A percentile compares a stretch with the other conserved stretches of the same genome.
Evolutionary conservation across 2,888 invertebrate species (phyloP).

Genomic region (Scrobipalpa costella): DNA sequence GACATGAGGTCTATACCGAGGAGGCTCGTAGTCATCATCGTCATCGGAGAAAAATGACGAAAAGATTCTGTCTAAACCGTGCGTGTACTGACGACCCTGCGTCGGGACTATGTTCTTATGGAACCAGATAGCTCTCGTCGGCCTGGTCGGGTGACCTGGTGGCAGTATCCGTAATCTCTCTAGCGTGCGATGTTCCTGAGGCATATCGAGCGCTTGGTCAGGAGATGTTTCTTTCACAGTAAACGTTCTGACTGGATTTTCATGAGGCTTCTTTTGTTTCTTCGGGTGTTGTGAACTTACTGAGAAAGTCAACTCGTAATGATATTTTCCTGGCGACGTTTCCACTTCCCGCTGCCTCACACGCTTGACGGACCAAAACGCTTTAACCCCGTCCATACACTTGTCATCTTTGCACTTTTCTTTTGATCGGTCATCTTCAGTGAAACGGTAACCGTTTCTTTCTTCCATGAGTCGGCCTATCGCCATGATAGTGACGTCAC

Average conservation of each 20-base stretch:
- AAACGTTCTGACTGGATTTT: constrained; percentile 82
- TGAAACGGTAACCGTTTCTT: constrained; percentile 77
- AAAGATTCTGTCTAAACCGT: constrained; percentile 66
- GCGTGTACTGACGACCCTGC: constrained; percentile 47
- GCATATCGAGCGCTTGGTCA: constrained; percentile 48
- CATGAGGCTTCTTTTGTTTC: constrained; percentile 69
- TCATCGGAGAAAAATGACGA: constrained; percentile 68
- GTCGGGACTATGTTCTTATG: constrained; percentile 64
- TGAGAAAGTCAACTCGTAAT: constrained; percentile 85
- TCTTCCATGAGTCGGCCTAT: constrained; percentile 82
- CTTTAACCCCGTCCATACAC: constrained; percentile 79
- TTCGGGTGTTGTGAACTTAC: constrained; percentile 79
- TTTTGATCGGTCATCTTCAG: constrained; percentile 67
- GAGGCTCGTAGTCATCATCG: constrained; percentile 45
- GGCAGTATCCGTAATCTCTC: constrained; percentile 38
- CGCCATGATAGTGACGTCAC: constrained; percentile 84
- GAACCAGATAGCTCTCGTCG: constrained; percentile 65
- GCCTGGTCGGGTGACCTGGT: constrained; percentile 38
- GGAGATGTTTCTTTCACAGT: constrained; percentile 80
- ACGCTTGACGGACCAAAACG: constrained; percentile 86
- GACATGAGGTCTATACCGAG: constrained; percentile 43
- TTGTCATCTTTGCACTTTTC: constrained; percentile 66
- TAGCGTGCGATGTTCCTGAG: constrained; percentile 41
- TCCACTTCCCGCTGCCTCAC: constrained; percentile 82
- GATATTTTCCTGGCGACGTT: constrained; percentile 68